Percentiles rank a stretch among this genome's conserved stretches.
phyloP scores from a whole-genome alignment of 2,113 vertebrate species.

The Capreolus pygargus region DNA sequence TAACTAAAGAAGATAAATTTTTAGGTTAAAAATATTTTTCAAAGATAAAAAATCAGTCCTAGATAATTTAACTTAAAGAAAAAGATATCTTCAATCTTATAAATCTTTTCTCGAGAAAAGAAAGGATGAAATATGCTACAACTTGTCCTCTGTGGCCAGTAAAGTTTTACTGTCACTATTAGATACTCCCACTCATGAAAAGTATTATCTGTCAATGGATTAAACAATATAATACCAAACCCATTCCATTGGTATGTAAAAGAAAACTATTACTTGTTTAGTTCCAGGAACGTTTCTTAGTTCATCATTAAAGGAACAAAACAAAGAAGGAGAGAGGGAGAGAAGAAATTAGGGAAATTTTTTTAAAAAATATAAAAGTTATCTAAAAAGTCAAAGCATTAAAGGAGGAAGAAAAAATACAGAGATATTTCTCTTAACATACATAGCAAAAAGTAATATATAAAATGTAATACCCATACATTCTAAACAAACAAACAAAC shows the following conservation, averaged over 20 bases:
- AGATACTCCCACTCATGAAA: background rate
- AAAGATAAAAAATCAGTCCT: background rate
- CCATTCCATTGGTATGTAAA: background rate
- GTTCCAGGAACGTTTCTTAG: background rate
- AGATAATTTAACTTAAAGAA: background rate
- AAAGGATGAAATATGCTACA: background rate
- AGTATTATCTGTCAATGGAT: too few relatives aligned
- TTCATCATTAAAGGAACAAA: background rate
- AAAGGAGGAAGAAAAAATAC: background rate
- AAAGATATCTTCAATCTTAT: background rate
- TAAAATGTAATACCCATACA: background rate
- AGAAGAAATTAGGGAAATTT: too few relatives aligned
- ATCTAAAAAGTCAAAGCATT: background rate
- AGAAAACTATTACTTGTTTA: background rate
- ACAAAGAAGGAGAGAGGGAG: background rate
- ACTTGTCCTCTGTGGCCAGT: background rate
- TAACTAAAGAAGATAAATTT: background rate
- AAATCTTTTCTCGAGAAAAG: background rate
- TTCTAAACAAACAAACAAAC: background rate
- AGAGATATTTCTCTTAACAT: background rate
- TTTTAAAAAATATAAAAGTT: background rate
- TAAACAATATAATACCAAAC: background rate
- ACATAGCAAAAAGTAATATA: background rate
- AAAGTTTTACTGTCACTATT: background rate
- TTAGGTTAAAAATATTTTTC: background rate